Evolutionary conservation across 2,888 invertebrate genomes (phyloP).

Genomic region (Chorisops tibialis): DNA sequence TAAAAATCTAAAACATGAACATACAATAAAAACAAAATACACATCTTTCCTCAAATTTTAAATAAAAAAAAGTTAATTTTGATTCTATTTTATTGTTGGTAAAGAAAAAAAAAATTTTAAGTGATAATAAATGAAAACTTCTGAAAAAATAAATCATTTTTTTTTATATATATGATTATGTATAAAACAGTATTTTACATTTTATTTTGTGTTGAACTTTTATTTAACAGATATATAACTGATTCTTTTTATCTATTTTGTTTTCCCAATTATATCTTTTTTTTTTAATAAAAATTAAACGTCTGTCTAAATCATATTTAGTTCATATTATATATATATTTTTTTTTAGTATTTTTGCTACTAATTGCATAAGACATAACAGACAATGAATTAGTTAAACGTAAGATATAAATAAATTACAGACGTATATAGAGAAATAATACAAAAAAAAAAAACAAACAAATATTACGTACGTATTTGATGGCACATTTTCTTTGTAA

Average conservation of each 20-base stretch:
- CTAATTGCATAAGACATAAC: conserved; percentile 13
- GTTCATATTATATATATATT: conserved; percentile 16
- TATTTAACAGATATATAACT: conserved; percentile 15
- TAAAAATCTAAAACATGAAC: too few relatives aligned
- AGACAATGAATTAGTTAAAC: conserved; percentile 21
- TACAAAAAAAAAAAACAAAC: conserved; percentile 1
- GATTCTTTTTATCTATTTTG: neutral
- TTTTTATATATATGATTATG: neutral
- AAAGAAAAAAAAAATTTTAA: neutral
- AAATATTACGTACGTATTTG: conserved; percentile 24
- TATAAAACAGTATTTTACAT: conserved; percentile 22
- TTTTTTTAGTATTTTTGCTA: conserved; percentile 25
- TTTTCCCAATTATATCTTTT: too few relatives aligned
- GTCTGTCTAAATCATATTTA: conserved; percentile 6
- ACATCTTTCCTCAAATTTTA: too few relatives aligned
- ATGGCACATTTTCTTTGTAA: conserved; percentile 31
- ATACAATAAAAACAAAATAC: too few relatives aligned
- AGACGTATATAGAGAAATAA: conserved; percentile 6
- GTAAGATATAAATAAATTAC: conserved; percentile 15
- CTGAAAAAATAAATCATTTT: too few relatives aligned
- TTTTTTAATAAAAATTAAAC: neutral
- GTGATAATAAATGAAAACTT: conserved; percentile 5
- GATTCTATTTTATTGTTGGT: conserved; percentile 6
- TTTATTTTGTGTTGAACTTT: conserved; percentile 19
- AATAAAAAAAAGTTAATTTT: too few relatives aligned